These are phyloP conservation scores for Drosophila lacteicornis DNA, from an alignment of 1,140 invertebrate species.

Conservation along the genomic window DNA sequence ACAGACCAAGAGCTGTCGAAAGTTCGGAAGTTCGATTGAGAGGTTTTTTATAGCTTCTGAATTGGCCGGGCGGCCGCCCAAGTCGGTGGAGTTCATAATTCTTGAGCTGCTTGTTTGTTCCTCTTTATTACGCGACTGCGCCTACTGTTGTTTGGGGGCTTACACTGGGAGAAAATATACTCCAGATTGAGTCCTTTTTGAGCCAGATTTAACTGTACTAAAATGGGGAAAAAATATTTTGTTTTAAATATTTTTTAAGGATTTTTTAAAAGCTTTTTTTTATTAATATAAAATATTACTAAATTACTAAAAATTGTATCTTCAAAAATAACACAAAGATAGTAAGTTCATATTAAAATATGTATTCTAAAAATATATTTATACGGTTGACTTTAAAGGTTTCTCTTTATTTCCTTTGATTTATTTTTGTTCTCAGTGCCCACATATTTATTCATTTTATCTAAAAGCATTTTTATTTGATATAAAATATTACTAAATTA, in stretches of 20 bases:
- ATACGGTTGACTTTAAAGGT: too few species aligned
- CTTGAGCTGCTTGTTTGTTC: constrained; percentile 41
- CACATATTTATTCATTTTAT: constrained; percentile 42
- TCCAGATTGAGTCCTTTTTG: too few species aligned
- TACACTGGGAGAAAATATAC: constrained; percentile 2
- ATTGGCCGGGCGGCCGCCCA: constrained; percentile 37
- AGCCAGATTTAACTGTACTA: background rate
- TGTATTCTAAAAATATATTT: too few species aligned
- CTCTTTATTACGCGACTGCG: constrained; percentile 29
- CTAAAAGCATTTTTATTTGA: too few species aligned
- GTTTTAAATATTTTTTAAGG: too few species aligned
- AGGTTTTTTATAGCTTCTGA: constrained; percentile 26
- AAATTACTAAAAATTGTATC: too few species aligned
- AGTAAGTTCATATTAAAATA: too few species aligned
- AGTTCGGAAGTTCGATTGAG: constrained; percentile 51
- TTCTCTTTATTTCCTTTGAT: too few species aligned
- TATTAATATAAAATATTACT: too few species aligned
- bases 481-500: too few species aligned
- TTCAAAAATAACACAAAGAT: too few species aligned
- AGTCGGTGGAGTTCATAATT: constrained; percentile 46
- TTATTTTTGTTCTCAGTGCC: constrained; percentile 3
- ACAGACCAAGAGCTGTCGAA: constrained; percentile 46
- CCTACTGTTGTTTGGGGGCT: constrained; percentile 24
- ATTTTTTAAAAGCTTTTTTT: too few species aligned
- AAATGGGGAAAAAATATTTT: background rate